These are phyloP conservation scores for Campoplex capitator DNA, from an alignment of 2,888 invertebrate species.

Conservation along the genomic window DNA sequence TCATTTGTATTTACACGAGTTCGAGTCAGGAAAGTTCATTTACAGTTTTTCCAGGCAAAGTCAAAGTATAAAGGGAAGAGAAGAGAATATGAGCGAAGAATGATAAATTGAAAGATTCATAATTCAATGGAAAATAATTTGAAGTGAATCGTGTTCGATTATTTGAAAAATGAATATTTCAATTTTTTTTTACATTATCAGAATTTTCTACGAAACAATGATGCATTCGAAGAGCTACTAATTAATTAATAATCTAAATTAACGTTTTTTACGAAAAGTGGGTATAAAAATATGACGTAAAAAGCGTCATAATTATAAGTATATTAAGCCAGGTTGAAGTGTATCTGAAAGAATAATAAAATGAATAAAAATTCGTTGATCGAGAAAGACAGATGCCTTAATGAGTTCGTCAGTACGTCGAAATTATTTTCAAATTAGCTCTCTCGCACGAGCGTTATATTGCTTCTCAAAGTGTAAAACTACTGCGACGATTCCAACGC, in stretches of 20 bases:
- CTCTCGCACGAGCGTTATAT: conserved; percentile 19
- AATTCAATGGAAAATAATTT: no score
- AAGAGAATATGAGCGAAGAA: no score
- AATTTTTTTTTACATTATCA: background rate
- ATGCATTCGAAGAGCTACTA: background rate
- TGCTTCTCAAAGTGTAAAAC: conserved; percentile 40
- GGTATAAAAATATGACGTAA: background rate
- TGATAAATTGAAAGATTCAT: no score
- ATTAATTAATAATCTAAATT: background rate
- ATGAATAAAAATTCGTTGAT: conserved; percentile 23
- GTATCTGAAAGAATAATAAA: background rate
- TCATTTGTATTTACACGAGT: no score
- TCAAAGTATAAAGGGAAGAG: no score
- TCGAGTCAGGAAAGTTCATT: no score
- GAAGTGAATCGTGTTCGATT: no score
- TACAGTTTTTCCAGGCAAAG: no score
- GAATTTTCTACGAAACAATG: background rate
- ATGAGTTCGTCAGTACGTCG: conserved; percentile 48
- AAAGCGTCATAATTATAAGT: background rate
- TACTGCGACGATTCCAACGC: conserved; percentile 46
- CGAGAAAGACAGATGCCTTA: conserved; percentile 19
- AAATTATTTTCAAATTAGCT: conserved; percentile 63
- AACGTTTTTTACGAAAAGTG: background rate
- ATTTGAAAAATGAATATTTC: background rate
- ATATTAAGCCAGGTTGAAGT: background rate